Evolutionary conservation across 2,113 vertebrate genomes (phyloP).

Genomic region (Perccottus glenii): DNA sequence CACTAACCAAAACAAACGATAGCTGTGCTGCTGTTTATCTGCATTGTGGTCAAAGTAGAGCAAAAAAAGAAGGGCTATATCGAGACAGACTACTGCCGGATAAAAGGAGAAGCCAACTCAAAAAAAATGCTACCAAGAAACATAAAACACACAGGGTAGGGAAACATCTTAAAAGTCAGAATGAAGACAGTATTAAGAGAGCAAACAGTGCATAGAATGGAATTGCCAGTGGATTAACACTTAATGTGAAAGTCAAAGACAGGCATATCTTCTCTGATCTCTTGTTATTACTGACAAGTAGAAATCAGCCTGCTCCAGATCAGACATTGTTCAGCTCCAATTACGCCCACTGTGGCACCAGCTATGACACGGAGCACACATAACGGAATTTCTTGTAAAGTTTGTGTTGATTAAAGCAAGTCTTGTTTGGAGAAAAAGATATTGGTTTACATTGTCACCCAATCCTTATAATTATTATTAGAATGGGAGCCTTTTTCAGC

Average conservation of each 20-base stretch:
- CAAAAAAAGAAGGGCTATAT: too few species aligned
- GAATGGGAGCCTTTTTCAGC: slow-evolving; percentile 42
- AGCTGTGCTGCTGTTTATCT: too few species aligned
- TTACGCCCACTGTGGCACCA: slow-evolving; percentile 61
- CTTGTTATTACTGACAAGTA: slow-evolving; percentile 63
- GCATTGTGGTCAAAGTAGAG: too few species aligned
- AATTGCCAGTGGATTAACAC: slow-evolving; percentile 44
- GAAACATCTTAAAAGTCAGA: slow-evolving; percentile 38
- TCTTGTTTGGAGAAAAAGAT: not conserved
- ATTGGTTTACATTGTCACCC: slow-evolving; percentile 25
- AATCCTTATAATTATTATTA: slow-evolving; percentile 35
- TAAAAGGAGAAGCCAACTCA: slow-evolving; percentile 16
- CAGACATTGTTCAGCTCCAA: slow-evolving; percentile 59
- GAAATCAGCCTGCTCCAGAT: slow-evolving; percentile 65
- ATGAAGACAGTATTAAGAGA: not conserved
- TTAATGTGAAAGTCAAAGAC: slow-evolving; percentile 26
- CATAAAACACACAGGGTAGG: slow-evolving; percentile 7
- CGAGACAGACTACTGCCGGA: too few species aligned
- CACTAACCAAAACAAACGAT: too few species aligned
- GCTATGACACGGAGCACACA: slow-evolving; percentile 50
- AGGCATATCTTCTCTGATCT: slow-evolving; percentile 52
- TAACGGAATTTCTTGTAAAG: slow-evolving; percentile 52
- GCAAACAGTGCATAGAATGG: slow-evolving; percentile 43
- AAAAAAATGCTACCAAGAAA: slow-evolving; percentile 42
- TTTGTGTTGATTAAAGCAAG: not conserved